phyloP scores from a whole-genome alignment of 2,888 invertebrate species.

The Troilus luridus region DNA sequence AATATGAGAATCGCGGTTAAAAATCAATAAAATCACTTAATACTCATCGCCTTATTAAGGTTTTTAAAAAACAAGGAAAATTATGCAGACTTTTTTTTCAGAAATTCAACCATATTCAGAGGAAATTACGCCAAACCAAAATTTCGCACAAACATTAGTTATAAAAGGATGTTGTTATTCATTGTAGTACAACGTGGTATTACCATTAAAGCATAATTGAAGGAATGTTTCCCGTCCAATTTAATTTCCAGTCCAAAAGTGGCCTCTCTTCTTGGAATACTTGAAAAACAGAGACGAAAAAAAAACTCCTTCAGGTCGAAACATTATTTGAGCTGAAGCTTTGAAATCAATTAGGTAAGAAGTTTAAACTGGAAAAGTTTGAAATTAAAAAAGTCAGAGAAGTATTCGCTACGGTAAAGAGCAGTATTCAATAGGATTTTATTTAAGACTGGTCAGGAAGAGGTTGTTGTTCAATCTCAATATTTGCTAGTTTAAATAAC shows the following conservation, averaged over 20 bases:
- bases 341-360: constrained; percentile 38
- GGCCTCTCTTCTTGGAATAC: not conserved
- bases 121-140: too few relatives aligned
- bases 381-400: constrained; percentile 19
- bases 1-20: too few relatives aligned
- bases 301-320: not conserved
- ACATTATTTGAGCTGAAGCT: not conserved
- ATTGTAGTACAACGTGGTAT: not conserved
- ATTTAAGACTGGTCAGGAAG: not conserved
- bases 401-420: not conserved
- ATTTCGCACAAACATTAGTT: too few relatives aligned
- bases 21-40: too few relatives aligned
- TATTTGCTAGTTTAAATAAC: not conserved
- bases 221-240: not conserved
- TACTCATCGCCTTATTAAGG: too few relatives aligned
- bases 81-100: too few relatives aligned
- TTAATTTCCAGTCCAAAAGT: not conserved
- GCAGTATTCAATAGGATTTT: not conserved
- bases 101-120: too few relatives aligned
- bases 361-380: constrained; percentile 12
- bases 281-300: not conserved
- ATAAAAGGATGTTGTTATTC: too few relatives aligned
- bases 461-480: not conserved
- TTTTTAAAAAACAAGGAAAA: too few relatives aligned
- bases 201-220: not conserved